Evolutionary conservation across 92 coral and sea anemone species (phyloP), one percentile per base, ranked within the genome.

Genomic region (Umimayanthus chanpuru): DNA sequence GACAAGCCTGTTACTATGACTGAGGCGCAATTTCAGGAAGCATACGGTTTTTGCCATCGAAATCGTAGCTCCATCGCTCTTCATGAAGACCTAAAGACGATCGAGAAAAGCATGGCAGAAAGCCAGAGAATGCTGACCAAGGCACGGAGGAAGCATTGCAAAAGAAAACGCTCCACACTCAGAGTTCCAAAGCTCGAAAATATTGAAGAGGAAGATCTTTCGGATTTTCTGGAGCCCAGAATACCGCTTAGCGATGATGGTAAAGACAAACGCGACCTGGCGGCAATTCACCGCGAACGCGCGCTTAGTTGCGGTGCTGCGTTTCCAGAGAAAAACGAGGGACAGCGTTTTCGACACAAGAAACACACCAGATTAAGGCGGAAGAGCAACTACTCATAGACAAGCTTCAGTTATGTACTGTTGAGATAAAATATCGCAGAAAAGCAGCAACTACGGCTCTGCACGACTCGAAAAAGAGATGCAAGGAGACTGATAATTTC

Each of bases 261-360:
- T 6, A 39, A 26, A 0, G 87, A 44, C 43, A 68, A 72, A 16
- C 87, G 87, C 56, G 87, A 83, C 16, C 65, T 83, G 18, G 87
- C 87, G 15, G 68, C 87, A 5, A 83, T 83, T 30, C 87, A 83
- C 40, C 87, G 87, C 6, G 87, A 83, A 50, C 87, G 87, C 26
- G 87, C 87, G 8, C 77, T 83, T 18, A 70, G 78, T 18, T 83
- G 87, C 30, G 78, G 78, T 8, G 78, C 87, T 25, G 66, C 39
- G 5, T 16, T 43, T 70, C 76, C 67, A 70, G 65, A 70, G 41
- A 53, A 83, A 70, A 68, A 72, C 25, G 87, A 83, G 18, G 87
- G 87, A 4, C 30, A 78, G 36, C 87, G 78, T 26, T 83, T 83
- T 83, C 87, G 77, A 28, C 79, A 83, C 78, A 83, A 83, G 76